A percentile compares a stretch with the other conserved stretches of the same genome.
These are phyloP conservation scores for Tetragonula carbonaria DNA, from an alignment of 2,888 invertebrate species.

Conservation along the genomic window DNA sequence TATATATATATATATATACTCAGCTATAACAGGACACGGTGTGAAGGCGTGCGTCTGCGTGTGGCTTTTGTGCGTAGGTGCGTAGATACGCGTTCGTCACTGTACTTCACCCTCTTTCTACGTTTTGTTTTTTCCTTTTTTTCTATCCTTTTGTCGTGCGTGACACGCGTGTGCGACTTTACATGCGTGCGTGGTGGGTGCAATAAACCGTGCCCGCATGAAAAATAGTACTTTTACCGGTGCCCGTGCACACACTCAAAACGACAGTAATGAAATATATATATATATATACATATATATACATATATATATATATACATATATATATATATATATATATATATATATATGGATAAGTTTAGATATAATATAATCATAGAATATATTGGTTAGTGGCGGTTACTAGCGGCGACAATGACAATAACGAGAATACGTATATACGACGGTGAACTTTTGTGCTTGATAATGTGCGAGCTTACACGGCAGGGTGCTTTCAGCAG, in stretches of 20 bases:
- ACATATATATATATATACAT: neutral
- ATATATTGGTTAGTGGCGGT: conserved; percentile 20
- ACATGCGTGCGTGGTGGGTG: conserved; percentile 76
- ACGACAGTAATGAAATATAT: neutral
- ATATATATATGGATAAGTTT: conserved; percentile 38
- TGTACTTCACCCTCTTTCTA: neutral
- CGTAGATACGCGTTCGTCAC: conserved; percentile 31
- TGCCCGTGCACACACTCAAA: conserved; percentile 64
- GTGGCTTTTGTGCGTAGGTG: conserved; percentile 41
- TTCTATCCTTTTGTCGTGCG: conserved; percentile 18
- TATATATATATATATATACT: neutral
- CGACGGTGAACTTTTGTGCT: conserved; percentile 76
- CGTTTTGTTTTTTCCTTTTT: neutral
- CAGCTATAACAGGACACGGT: conserved; percentile 1
- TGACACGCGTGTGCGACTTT: conserved; percentile 64
- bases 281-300: neutral
- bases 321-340: neutral
- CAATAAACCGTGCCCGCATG: conserved; percentile 75
- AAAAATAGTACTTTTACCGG: conserved; percentile 54
- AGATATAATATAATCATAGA: conserved; percentile 40
- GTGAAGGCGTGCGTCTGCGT: conserved; percentile 24
- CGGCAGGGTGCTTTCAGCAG: conserved; percentile 81
- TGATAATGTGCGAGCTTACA: conserved; percentile 82
- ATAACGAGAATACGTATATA: conserved; percentile 60
- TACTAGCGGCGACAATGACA: conserved; percentile 62